Conservation (phyloP, 2,888 invertebrate genomes). For the Deilephila porcellus region DNA sequence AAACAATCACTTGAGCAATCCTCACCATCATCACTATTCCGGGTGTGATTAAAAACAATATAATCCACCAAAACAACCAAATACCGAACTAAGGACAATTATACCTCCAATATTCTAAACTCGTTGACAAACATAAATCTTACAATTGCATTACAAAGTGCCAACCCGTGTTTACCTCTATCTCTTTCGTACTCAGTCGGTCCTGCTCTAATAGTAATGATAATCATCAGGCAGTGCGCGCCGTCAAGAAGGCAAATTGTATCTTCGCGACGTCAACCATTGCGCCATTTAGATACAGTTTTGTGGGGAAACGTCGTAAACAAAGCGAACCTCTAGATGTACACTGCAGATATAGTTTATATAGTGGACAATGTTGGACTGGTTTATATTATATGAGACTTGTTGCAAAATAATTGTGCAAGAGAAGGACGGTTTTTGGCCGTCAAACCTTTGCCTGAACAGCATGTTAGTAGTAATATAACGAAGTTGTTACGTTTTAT, state of each 20-base stretch:
- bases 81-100: no score
- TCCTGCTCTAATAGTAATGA: constrained; percentile 66
- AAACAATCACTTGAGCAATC: no score
- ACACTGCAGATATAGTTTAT: not conserved
- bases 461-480: no score
- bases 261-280: constrained; percentile 52
- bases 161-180: constrained; percentile 22
- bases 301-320: constrained; percentile 43
- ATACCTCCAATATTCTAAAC: no score
- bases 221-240: constrained; percentile 65
- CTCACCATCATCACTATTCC: no score
- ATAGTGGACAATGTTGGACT: not conserved
- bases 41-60: no score
- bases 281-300: constrained; percentile 48
- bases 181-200: constrained; percentile 36
- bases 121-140: not conserved
- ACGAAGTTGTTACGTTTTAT: no score
- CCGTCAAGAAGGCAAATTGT: constrained; percentile 69
- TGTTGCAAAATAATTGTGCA: no score
- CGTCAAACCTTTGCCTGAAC: no score
- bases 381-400: no score
- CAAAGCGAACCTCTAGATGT: constrained; percentile 12
- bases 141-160: not conserved
- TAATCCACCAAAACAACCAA: no score
- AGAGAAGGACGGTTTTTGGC: no score